These are phyloP conservation scores for Metaphire vulgaris DNA, from an alignment of 1,140 invertebrate species.

Conservation along the genomic window DNA sequence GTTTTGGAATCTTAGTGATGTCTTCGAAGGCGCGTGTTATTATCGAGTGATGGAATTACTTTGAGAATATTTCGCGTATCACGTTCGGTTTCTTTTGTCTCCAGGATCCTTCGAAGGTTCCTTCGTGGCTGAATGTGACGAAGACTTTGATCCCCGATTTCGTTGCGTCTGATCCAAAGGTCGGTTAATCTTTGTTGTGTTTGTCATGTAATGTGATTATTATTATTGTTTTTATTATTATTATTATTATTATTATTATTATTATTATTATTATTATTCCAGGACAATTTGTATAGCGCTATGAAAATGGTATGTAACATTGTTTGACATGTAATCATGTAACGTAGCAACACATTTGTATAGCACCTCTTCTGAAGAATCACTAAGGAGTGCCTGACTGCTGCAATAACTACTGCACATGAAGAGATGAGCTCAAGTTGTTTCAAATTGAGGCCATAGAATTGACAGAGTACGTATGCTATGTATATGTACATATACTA, in stretches of 20 bases:
- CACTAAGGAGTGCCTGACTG: too few relatives aligned
- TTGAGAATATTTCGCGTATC: background rate
- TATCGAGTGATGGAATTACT: background rate
- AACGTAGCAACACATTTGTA: too few relatives aligned
- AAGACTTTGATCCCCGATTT: conserved; percentile 82
- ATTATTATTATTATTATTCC: conserved; percentile 9
- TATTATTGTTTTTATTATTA: conserved; percentile 29
- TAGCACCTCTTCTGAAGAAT: too few relatives aligned
- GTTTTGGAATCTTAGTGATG: background rate
- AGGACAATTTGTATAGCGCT: too few relatives aligned
- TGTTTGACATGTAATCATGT: too few relatives aligned
- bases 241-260: conserved; percentile 11
- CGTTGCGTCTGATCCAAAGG: conserved; percentile 71
- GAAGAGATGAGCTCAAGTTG: too few relatives aligned
- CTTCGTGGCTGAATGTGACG: conserved; percentile 73
- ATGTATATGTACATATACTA: too few relatives aligned
- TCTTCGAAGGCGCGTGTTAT: background rate
- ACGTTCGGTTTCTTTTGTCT: background rate
- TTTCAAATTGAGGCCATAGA: too few relatives aligned
- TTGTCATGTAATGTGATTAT: conserved; percentile 10
- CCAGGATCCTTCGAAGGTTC: conserved; percentile 62
- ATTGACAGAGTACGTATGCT: too few relatives aligned
- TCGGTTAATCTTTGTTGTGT: conserved; percentile 32
- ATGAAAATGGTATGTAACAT: too few relatives aligned
- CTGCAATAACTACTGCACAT: too few relatives aligned